Conservation (phyloP, 2,113 vertebrate species). For the Podilymbus podiceps region DNA sequence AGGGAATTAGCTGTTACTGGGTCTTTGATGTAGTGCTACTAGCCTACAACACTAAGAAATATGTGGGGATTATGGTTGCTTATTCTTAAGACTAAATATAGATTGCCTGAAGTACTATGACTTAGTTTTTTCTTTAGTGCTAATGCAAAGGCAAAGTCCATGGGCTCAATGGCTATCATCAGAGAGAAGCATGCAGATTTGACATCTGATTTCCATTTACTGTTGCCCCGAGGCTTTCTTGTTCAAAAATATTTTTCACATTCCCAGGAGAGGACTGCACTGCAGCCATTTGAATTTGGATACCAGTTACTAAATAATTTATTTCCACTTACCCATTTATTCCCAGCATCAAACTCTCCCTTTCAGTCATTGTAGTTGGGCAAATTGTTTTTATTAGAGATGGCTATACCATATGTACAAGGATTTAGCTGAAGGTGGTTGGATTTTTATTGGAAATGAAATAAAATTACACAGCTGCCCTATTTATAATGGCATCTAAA, state of each 20-base stretch:
- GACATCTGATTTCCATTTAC: neutral
- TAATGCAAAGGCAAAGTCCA: neutral
- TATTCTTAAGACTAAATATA: neutral
- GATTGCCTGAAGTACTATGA: neutral
- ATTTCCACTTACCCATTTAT: neutral
- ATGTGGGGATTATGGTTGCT: neutral
- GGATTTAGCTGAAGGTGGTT: neutral
- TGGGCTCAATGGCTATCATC: neutral
- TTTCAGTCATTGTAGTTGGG: neutral
- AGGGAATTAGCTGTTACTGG: neutral
- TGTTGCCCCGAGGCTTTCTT: neutral
- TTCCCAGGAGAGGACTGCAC: neutral
- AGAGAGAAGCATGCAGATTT: neutral
- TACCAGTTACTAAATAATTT: neutral
- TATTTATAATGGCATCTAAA: neutral
- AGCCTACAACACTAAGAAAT: neutral
- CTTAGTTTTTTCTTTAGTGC: neutral
- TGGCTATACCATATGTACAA: neutral
- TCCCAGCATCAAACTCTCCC: neutral
- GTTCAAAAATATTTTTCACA: neutral
- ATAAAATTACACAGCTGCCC: neutral
- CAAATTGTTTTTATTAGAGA: neutral
- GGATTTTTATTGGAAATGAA: neutral
- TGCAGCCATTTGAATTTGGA: neutral
- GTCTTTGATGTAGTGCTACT: neutral